Percentiles rank a stretch among this genome's conserved stretches.
phyloP scores from a whole-genome alignment of 1,140 invertebrate genomes.

The Propsilocerus akamusi region DNA sequence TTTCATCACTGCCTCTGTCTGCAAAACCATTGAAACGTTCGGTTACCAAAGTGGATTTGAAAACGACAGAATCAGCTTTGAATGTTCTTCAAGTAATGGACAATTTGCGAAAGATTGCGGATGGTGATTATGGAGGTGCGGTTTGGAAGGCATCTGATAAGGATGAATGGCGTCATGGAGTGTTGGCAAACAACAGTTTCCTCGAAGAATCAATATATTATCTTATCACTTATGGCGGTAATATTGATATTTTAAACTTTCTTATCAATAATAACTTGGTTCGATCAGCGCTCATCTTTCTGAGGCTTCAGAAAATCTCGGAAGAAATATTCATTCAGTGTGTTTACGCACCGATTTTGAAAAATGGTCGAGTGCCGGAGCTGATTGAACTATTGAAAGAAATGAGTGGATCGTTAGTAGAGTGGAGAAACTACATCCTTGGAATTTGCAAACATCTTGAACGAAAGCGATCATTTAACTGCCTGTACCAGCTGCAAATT shows the following conservation, averaged over 20 bases:
- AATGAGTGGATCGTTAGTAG: constrained; percentile 36
- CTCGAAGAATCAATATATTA: constrained; percentile 57
- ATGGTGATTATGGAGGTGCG: not conserved
- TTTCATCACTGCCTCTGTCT: constrained; percentile 12
- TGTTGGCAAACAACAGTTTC: constrained; percentile 26
- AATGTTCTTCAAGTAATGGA: constrained; percentile 31
- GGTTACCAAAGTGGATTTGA: constrained; percentile 17
- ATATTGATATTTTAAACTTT: constrained; percentile 44
- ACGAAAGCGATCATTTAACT: constrained; percentile 37
- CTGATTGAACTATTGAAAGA: constrained; percentile 37
- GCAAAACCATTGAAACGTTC: constrained; percentile 20
- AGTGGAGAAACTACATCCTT: constrained; percentile 47
- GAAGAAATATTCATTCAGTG: constrained; percentile 47
- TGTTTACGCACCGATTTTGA: constrained; percentile 43
- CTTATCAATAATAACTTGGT: constrained; percentile 42
- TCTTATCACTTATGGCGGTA: constrained; percentile 46
- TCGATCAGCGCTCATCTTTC: constrained; percentile 36
- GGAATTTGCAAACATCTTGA: constrained; percentile 45
- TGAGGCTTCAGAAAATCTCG: constrained; percentile 39
- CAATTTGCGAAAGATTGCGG: not conserved
- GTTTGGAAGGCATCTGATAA: not conserved
- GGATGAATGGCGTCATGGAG: not conserved
- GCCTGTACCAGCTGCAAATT: constrained; percentile 46
- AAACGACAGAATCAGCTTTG: constrained; percentile 29
- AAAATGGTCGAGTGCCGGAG: constrained; percentile 34